Percentiles rank a stretch among this genome's conserved stretches.
These are phyloP conservation scores for Turnix velox DNA, from an alignment of 2,113 vertebrate species.

Conservation along the genomic window DNA sequence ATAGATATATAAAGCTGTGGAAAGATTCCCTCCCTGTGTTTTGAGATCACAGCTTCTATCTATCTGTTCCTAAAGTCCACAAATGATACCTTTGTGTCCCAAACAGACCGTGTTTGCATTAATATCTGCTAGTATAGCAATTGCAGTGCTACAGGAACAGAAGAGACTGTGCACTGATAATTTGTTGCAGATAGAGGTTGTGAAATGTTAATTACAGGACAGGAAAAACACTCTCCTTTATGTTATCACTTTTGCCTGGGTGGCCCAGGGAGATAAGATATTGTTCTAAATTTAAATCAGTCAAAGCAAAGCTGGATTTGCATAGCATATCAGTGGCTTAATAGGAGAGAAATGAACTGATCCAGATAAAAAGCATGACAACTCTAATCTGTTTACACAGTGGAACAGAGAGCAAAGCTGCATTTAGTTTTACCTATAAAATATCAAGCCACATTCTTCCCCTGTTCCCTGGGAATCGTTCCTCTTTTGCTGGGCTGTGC, in stretches of 20 bases:
- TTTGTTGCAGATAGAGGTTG: background rate
- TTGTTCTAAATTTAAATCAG: conserved; percentile 25
- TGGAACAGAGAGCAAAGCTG: background rate
- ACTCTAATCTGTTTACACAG: conserved; percentile 1
- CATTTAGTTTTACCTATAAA: background rate
- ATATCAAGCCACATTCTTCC: background rate
- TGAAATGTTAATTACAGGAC: conserved; percentile 27
- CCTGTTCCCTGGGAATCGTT: background rate
- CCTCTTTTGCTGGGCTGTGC: background rate
- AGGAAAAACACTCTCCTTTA: background rate
- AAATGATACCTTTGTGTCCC: background rate
- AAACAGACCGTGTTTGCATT: background rate
- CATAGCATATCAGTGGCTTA: background rate
- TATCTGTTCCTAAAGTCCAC: background rate
- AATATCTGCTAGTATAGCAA: background rate
- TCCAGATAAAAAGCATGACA: conserved; percentile 25
- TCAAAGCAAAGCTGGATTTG: conserved; percentile 4
- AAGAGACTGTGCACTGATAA: background rate
- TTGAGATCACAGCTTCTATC: background rate
- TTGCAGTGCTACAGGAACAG: background rate
- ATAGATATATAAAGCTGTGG: background rate
- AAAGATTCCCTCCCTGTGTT: background rate
- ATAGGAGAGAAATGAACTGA: conserved; percentile 26
- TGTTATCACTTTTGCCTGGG: background rate
- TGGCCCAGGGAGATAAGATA: conserved; percentile 5